Evolutionary conservation across 2,113 vertebrate species (phyloP).

Genomic region (Pterophyllum scalare): DNA sequence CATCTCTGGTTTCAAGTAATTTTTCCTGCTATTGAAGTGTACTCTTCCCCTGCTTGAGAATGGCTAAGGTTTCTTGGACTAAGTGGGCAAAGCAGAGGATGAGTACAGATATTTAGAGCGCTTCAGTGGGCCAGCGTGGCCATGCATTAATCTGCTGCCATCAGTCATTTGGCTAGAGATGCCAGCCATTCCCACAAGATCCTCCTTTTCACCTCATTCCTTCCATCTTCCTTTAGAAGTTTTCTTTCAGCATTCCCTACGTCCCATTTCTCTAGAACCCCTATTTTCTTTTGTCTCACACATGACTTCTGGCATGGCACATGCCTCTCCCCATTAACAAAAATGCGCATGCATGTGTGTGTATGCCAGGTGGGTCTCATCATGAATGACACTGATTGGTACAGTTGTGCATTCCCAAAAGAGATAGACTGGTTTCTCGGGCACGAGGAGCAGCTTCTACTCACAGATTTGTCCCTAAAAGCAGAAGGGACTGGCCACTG

Average conservation of each 20-base stretch:
- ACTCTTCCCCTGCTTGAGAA: conserved; percentile 52
- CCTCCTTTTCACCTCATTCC: conserved; percentile 32
- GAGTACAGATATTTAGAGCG: conserved; percentile 51
- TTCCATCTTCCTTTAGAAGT: conserved; percentile 27
- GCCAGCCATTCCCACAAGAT: conserved; percentile 23
- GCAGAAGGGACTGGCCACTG: background rate
- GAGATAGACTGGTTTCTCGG: conserved; percentile 29
- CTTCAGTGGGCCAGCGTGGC: conserved; percentile 6
- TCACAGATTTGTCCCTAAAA: conserved; percentile 38
- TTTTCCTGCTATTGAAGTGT: conserved; percentile 62
- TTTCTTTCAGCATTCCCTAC: conserved; percentile 20
- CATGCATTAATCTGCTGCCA: conserved; percentile 56
- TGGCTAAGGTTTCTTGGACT: conserved; percentile 63
- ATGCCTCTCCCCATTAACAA: background rate
- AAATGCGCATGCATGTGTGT: background rate
- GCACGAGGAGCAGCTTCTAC: conserved; percentile 24
- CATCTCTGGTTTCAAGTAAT: conserved; percentile 43
- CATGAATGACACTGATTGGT: conserved; percentile 42
- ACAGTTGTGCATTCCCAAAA: conserved; percentile 34
- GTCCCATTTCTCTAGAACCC: background rate
- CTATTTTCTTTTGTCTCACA: conserved; percentile 15
- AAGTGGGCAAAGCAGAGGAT: conserved; percentile 65
- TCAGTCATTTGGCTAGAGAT: conserved; percentile 41
- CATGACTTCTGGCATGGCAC: background rate
- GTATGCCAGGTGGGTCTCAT: conserved; percentile 17